Evolutionary conservation across 2,113 vertebrate species (phyloP).

Genomic region (Herpetotheres cachinnans): DNA sequence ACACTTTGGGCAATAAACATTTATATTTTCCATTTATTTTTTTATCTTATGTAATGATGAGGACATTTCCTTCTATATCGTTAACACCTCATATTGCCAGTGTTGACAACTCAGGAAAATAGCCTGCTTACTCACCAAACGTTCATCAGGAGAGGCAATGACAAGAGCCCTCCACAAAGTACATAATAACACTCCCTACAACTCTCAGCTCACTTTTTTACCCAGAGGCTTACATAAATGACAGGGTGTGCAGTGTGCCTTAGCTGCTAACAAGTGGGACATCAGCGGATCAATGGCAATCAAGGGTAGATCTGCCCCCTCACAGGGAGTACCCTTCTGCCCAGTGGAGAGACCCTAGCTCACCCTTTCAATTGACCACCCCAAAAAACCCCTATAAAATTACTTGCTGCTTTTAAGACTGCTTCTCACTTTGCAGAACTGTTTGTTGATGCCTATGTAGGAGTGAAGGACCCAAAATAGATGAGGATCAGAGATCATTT

Average conservation of each 20-base stretch:
- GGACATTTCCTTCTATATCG: conserved; percentile 21
- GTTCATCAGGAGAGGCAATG: conserved; percentile 10
- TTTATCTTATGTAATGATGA: conserved; percentile 35
- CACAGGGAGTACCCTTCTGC: background rate
- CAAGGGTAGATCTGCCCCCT: background rate
- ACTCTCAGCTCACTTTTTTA: background rate
- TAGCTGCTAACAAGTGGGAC: background rate
- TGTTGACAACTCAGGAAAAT: conserved; percentile 57
- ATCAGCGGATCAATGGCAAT: background rate
- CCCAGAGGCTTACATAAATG: background rate
- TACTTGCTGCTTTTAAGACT: background rate
- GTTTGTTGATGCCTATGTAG: background rate
- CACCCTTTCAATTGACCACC: background rate
- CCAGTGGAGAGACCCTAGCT: background rate
- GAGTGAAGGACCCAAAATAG: conserved; percentile 40
- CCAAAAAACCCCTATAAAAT: background rate
- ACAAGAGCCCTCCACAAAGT: conserved; percentile 9
- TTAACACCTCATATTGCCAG: conserved; percentile 44
- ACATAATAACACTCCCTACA: conserved; percentile 21
- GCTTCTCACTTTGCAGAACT: background rate
- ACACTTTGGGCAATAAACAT: background rate
- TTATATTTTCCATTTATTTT: background rate
- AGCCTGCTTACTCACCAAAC: conserved; percentile 55
- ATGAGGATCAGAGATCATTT: conserved; percentile 47
- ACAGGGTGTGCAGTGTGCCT: background rate